phyloP scores from a whole-genome alignment of 1,140 invertebrate species.

The Drosophila erecta region DNA sequence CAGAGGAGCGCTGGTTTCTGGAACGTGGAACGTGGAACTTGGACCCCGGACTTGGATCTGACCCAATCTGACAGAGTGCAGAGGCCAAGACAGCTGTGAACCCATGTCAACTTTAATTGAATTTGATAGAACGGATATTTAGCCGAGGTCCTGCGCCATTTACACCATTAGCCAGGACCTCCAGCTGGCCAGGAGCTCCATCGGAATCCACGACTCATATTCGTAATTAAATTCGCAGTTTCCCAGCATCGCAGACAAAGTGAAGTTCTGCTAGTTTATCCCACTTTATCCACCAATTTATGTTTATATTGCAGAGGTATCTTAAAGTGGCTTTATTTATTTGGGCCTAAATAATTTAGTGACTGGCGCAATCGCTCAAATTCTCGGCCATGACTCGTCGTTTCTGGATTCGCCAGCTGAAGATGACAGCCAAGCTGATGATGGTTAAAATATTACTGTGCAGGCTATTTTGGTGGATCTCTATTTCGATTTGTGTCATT shows the following conservation, averaged over 20 bases:
- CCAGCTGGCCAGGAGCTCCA: not conserved
- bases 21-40: not conserved
- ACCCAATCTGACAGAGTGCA: conserved; percentile 17
- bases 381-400: not conserved
- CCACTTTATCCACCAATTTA: too few species aligned
- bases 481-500: too few species aligned
- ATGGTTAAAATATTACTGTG: conserved; percentile 8
- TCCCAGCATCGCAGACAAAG: too few species aligned
- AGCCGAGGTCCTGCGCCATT: conserved; percentile 60
- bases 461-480: too few species aligned
- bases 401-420: not conserved
- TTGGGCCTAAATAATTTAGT: conserved; percentile 4
- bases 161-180: conserved; percentile 42
- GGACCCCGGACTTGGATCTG: not conserved
- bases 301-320: too few species aligned
- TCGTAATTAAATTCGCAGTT: conserved; percentile 15
- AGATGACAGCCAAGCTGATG: conserved; percentile 13
- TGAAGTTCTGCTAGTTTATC: too few species aligned
- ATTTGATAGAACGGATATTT: conserved; percentile 82
- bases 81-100: conserved; percentile 53
- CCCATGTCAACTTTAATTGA: conserved; percentile 82
- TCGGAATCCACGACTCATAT: conserved; percentile 16
- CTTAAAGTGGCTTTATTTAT: not conserved
- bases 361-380: not conserved
- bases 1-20: conserved; percentile 9